Percentiles rank a stretch among this genome's conserved stretches.
Conservation (phyloP, 2,113 vertebrate genomes). For the Melanotaenia duboulayi region DNA sequence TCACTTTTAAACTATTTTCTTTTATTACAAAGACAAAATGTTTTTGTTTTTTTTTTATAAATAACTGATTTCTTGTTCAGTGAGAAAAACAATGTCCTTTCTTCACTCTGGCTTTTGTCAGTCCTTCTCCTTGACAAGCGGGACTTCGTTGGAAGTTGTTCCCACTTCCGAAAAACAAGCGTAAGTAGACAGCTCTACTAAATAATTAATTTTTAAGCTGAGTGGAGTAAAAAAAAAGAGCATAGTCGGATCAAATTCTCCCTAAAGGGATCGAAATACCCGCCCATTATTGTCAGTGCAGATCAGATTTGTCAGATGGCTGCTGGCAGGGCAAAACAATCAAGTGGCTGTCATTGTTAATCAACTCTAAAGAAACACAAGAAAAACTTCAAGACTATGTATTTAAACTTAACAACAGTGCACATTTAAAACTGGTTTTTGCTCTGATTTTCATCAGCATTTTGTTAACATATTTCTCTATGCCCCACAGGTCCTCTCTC, state of each 20-base stretch:
- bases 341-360: conserved; percentile 19
- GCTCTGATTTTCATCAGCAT: background rate
- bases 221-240: conserved; percentile 56
- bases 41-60: no score
- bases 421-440: background rate
- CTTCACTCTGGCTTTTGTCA: conserved; percentile 9
- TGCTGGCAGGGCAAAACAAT: conserved; percentile 28
- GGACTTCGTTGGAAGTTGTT: conserved; percentile 40
- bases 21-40: no score
- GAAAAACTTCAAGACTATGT: background rate
- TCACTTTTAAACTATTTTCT: background rate
- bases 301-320: conserved; percentile 43
- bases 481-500: conserved; percentile 58
- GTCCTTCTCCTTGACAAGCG: conserved; percentile 44
- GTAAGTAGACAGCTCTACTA: conserved; percentile 73
- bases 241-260: conserved; percentile 58
- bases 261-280: conserved; percentile 59
- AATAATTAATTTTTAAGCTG: conserved; percentile 63
- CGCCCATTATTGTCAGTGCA: conserved; percentile 31
- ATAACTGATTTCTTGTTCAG: background rate
- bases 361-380: background rate
- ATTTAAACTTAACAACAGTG: background rate
- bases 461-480: conserved; percentile 10
- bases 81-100: background rate
- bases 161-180: conserved; percentile 56